phyloP scores from a whole-genome alignment of 2,888 invertebrate genomes.

The Helicoverpa assulta region DNA sequence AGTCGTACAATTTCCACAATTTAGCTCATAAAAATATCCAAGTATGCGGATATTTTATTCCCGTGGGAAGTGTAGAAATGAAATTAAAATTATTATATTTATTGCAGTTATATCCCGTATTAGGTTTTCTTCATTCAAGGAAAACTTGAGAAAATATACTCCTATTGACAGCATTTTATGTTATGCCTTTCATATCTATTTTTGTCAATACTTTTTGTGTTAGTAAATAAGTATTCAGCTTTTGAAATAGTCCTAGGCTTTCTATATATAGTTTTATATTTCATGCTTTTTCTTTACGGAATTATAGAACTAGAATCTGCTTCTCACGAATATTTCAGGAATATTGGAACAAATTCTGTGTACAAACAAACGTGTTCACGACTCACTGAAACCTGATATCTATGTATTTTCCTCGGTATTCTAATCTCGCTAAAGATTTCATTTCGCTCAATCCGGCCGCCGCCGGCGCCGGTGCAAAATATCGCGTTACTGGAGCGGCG shows the following conservation, averaged over 20 bases:
- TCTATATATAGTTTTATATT: too few species aligned
- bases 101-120: neutral
- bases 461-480: slow-evolving; percentile 28
- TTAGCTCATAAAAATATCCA: slow-evolving; percentile 29
- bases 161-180: neutral
- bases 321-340: neutral
- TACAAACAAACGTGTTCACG: slow-evolving; percentile 16
- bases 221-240: too few species aligned
- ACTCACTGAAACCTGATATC: slow-evolving; percentile 13
- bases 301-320: too few species aligned
- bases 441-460: slow-evolving; percentile 46
- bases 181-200: too few species aligned
- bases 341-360: neutral
- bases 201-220: too few species aligned
- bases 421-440: slow-evolving; percentile 40
- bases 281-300: too few species aligned
- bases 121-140: neutral
- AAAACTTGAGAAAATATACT: neutral
- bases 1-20: slow-evolving; percentile 23
- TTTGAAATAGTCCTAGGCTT: too few species aligned
- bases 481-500: slow-evolving; percentile 37
- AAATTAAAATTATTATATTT: slow-evolving; percentile 1
- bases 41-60: slow-evolving; percentile 18
- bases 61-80: neutral
- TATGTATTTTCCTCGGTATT: slow-evolving; percentile 43